phyloP scores from a whole-genome alignment of 64 coral and sea anemone genomes.

The Catalaphyllia jardinei region DNA sequence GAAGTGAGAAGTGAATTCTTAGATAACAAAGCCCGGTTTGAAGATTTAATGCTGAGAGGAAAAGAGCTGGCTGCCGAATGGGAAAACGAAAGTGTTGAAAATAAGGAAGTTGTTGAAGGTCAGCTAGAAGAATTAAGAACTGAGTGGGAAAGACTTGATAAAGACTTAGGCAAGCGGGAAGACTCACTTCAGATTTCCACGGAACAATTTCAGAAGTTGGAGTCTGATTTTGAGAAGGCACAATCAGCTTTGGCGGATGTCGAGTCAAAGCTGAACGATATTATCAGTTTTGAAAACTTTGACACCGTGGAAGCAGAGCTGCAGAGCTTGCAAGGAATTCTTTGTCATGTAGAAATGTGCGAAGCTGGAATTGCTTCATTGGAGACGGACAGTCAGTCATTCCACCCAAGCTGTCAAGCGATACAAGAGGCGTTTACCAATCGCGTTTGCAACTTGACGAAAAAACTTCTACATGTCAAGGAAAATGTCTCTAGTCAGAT shows the following conservation, averaged over 20 bases:
- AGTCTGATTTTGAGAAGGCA: neutral
- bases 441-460: neutral
- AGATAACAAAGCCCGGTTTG: conserved; percentile 7
- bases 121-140: conserved; percentile 23
- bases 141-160: neutral
- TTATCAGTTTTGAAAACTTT: neutral
- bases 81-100: conserved; percentile 21
- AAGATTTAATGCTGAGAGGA: conserved; percentile 37
- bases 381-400: neutral
- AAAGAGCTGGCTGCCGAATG: conserved; percentile 14
- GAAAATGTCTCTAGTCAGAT: neutral
- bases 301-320: conserved; percentile 15
- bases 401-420: neutral
- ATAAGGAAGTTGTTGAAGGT: neutral
- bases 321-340: conserved; percentile 19
- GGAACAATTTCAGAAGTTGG: neutral
- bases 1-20: conserved; percentile 15
- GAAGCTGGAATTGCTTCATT: conserved; percentile 7
- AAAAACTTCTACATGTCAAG: neutral
- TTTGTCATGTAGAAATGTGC: conserved; percentile 12
- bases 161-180: neutral
- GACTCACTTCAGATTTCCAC: neutral
- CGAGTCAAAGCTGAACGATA: neutral
- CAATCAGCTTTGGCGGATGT: neutral
- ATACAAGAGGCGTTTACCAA: neutral